A percentile compares a stretch with the other conserved stretches of the same genome.
These are phyloP conservation scores for Gopherus flavomarginatus DNA, from an alignment of 2,113 vertebrate species.

Conservation along the genomic window DNA sequence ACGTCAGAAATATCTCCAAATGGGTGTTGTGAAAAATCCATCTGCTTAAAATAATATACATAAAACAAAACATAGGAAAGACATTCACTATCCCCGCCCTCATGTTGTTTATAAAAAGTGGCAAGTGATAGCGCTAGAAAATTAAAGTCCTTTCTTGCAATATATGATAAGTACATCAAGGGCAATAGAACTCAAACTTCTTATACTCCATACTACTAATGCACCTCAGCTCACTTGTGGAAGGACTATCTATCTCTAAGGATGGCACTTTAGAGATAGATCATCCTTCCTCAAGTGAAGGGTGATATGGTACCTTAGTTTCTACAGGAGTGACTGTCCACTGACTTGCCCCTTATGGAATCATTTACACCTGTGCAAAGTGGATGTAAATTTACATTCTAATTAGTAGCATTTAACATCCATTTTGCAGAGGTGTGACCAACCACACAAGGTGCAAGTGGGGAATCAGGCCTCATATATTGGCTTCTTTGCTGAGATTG, in stretches of 20 bases:
- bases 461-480: background rate
- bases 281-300: background rate
- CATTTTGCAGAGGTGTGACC: background rate
- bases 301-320: conserved; percentile 19
- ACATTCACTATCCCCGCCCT: background rate
- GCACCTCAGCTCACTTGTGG: background rate
- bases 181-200: background rate
- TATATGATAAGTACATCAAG: background rate
- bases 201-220: conserved; percentile 16
- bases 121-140: background rate
- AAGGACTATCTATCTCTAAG: background rate
- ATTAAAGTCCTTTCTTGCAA: background rate
- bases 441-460: background rate
- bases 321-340: background rate
- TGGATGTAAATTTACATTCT: background rate
- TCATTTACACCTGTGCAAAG: background rate
- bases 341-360: background rate
- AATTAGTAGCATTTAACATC: background rate
- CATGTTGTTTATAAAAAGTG: background rate
- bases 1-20: background rate
- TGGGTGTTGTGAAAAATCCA: background rate
- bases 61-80: background rate
- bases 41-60: background rate
- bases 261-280: background rate
- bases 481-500: conserved; percentile 1